Percentiles rank a stretch among this genome's conserved stretches.
Conservation (phyloP, 2,113 vertebrate genomes). For the Strigops habroptila region DNA sequence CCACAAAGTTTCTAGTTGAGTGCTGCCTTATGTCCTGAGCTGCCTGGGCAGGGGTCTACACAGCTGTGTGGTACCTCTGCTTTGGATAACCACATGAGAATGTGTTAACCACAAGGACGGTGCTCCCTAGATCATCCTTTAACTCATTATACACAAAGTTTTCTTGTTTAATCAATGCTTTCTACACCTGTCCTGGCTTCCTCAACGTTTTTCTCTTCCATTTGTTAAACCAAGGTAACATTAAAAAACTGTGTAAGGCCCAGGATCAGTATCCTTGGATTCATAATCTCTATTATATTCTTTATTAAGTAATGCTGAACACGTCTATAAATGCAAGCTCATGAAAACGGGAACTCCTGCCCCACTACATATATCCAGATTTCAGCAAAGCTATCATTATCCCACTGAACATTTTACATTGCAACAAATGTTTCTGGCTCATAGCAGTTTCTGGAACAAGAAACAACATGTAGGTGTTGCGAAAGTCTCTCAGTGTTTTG, state of each 20-base stretch:
- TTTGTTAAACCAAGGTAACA: neutral
- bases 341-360: neutral
- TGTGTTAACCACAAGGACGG: neutral
- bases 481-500: slow-evolving; percentile 5
- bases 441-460: slow-evolving; percentile 16
- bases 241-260: neutral
- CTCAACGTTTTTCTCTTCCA: neutral
- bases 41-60: neutral
- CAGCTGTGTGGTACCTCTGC: neutral
- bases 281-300: neutral
- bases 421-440: neutral
- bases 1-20: neutral
- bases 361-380: neutral
- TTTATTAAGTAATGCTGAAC: neutral
- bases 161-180: neutral
- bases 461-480: slow-evolving; percentile 3
- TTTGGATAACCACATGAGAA: neutral
- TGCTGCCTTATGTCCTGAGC: neutral
- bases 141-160: neutral
- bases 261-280: neutral
- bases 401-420: neutral
- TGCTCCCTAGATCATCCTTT: neutral
- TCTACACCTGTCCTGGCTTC: neutral
- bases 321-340: neutral
- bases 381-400: slow-evolving; percentile 9